phyloP scores from a whole-genome alignment of 37 sponge, comb jelly and placozoan species.

The Tethya wilhelma region DNA sequence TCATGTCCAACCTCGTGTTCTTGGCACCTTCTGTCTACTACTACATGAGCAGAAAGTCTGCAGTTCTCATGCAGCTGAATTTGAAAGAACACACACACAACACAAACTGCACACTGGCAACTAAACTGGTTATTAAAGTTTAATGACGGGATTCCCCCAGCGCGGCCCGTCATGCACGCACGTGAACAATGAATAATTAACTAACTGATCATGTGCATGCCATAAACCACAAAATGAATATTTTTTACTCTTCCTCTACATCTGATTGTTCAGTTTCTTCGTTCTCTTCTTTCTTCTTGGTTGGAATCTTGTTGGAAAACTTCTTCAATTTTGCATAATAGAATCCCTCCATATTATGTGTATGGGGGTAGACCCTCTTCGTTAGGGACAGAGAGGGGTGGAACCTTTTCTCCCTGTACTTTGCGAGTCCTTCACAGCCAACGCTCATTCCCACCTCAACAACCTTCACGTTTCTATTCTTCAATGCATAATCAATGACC shows the following conservation, averaged over 20 bases:
- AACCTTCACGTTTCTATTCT: slow-evolving; percentile 87
- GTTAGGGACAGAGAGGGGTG: slow-evolving; percentile 87
- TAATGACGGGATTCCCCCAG: background rate
- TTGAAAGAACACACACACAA: background rate
- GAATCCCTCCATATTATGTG: slow-evolving; percentile 99
- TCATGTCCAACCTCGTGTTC: background rate
- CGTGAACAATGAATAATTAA: background rate
- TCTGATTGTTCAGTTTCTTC: background rate
- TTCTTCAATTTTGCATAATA: slow-evolving; percentile 98
- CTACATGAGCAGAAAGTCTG: no score
- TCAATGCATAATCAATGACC: slow-evolving; percentile 95
- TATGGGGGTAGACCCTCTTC: slow-evolving; percentile 93
- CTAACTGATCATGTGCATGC: background rate
- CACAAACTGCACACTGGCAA: background rate
- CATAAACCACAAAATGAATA: background rate
- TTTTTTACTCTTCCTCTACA: no score
- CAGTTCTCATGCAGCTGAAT: background rate
- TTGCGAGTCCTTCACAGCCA: slow-evolving; percentile 87
- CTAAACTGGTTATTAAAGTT: background rate
- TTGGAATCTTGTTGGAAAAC: slow-evolving; percentile 64
- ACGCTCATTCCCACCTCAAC: slow-evolving; percentile 88
- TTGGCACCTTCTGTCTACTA: background rate
- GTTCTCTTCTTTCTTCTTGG: background rate
- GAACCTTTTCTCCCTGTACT: slow-evolving; percentile 86
- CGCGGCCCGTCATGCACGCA: background rate